Conservation (phyloP, 1,140 invertebrate species). For the Augochlora pura region DNA sequence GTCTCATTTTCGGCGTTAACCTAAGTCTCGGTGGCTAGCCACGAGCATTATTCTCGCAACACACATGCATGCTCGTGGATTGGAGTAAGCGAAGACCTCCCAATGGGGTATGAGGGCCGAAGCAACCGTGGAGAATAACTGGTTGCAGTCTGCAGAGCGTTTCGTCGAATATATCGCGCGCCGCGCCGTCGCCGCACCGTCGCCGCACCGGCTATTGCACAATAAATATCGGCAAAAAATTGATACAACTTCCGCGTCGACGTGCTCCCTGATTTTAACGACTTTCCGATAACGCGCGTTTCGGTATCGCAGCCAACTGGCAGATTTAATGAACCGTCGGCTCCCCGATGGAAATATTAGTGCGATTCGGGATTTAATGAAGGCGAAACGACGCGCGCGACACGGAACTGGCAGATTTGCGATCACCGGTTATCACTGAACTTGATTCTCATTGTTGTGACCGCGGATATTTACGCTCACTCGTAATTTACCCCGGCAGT, state of each 20-base stretch:
- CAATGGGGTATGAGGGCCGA: conserved; percentile 36
- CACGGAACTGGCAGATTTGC: background rate
- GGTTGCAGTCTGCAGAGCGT: conserved; percentile 38
- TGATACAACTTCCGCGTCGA: conserved; percentile 22
- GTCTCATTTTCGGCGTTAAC: background rate
- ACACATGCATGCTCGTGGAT: conserved; percentile 43
- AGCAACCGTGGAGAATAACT: conserved; percentile 46
- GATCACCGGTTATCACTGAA: background rate
- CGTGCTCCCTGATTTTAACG: conserved; percentile 33
- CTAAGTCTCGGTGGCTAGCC: background rate
- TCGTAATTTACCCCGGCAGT: no score
- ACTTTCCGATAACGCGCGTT: conserved; percentile 30
- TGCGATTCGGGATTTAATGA: conserved; percentile 3
- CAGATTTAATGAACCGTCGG: conserved; percentile 27
- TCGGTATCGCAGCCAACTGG: background rate
- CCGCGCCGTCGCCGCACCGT: background rate
- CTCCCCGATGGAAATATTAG: conserved; percentile 21
- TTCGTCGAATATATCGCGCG: conserved; percentile 49
- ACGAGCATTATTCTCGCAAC: conserved; percentile 31
- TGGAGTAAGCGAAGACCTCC: conserved; percentile 46
- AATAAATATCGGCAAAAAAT: conserved; percentile 55
- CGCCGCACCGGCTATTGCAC: conserved; percentile 37
- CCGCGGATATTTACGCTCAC: no score
- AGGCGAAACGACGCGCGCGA: background rate
- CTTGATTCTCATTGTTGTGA: background rate